A percentile compares a stretch with the other conserved stretches of the same genome.
Evolutionary conservation across 2,888 invertebrate genomes (phyloP).

Genomic region (Drosophila kanekoi): DNA sequence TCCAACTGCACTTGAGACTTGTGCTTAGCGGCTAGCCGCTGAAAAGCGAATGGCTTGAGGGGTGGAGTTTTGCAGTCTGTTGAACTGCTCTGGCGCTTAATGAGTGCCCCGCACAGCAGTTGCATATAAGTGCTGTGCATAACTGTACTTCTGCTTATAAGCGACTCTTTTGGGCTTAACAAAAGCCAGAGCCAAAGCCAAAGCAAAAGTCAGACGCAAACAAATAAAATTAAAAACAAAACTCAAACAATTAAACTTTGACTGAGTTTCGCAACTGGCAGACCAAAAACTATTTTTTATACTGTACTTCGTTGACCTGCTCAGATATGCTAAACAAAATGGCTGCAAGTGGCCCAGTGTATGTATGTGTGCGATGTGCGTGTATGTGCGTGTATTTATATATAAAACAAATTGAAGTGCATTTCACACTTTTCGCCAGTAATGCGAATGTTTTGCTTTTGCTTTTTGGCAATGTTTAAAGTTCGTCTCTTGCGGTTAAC

Average conservation of each 20-base stretch:
- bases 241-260: conserved; percentile 78
- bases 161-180: conserved; percentile 29
- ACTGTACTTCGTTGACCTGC: conserved; percentile 49
- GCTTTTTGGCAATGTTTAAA: conserved; percentile 16
- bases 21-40: conserved; percentile 42
- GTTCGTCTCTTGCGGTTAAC: background rate
- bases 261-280: conserved; percentile 60
- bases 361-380: conserved; percentile 1
- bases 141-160: conserved; percentile 12
- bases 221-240: conserved; percentile 30
- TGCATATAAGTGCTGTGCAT: conserved; percentile 15
- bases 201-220: conserved; percentile 47
- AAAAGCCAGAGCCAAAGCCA: conserved; percentile 37
- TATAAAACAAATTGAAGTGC: conserved; percentile 3
- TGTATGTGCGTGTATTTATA: background rate
- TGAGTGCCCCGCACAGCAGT: conserved; percentile 41
- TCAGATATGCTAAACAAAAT: conserved; percentile 59
- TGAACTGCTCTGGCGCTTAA: conserved; percentile 22
- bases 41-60: background rate
- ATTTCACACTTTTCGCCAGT: conserved; percentile 25
- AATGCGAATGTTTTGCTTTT: conserved; percentile 18
- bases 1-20: conserved; percentile 66
- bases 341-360: conserved; percentile 32
- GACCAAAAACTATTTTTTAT: conserved; percentile 60
- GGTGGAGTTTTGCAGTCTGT: conserved; percentile 6